Conservation (phyloP, 2,113 vertebrate species). For the Euleptes europaea region DNA sequence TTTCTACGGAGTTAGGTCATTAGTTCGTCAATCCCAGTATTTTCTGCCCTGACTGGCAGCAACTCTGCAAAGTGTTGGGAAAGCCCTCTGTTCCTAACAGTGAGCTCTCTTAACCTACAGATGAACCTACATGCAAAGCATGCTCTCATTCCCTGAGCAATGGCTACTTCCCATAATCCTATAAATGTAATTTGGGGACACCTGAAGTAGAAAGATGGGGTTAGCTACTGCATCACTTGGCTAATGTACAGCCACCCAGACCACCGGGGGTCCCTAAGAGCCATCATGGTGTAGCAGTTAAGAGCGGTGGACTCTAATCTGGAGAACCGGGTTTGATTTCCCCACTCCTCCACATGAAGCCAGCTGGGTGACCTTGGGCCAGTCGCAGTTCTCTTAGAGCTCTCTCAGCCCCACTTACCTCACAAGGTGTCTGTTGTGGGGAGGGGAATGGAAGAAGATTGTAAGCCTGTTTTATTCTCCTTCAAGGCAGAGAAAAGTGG, state of each 20-base stretch:
- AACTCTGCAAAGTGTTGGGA: background rate
- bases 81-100: background rate
- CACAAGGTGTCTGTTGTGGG: too few species aligned
- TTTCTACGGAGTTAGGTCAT: background rate
- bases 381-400: too few species aligned
- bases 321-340: too few species aligned
- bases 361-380: too few species aligned
- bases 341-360: too few species aligned
- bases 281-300: too few species aligned
- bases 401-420: too few species aligned
- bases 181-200: background rate
- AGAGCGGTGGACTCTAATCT: too few species aligned
- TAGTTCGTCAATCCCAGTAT: background rate
- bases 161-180: background rate
- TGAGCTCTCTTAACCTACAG: background rate
- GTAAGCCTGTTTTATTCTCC: too few species aligned
- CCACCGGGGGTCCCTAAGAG: background rate
- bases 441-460: too few species aligned
- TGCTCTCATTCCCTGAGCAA: background rate
- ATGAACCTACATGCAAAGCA: background rate
- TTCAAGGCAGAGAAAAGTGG: too few species aligned
- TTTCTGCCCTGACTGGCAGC: background rate
- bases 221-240: too few species aligned
- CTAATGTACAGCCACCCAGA: background rate
- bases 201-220: background rate